phyloP scores from a whole-genome alignment of 2,888 invertebrate genomes.

The Cantharis nigra region DNA sequence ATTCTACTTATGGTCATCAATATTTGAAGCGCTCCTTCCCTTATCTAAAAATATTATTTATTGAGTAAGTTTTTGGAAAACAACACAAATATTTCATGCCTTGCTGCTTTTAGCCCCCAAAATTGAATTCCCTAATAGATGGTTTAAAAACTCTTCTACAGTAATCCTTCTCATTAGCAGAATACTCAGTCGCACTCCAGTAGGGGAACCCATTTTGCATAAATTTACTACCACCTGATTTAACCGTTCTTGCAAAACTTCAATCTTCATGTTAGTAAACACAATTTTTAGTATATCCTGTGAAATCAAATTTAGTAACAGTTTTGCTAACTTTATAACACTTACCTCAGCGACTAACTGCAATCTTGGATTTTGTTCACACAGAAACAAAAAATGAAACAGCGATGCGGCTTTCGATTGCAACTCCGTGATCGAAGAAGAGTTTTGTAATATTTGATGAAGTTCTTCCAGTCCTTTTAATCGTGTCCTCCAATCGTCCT shows the following conservation, averaged over 20 bases:
- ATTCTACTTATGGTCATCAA: constrained; percentile 77
- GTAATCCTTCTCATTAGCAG: constrained; percentile 59
- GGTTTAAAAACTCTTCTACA: constrained; percentile 48
- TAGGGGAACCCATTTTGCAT: constrained; percentile 57
- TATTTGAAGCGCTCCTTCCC: constrained; percentile 77
- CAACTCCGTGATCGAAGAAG: constrained; percentile 59
- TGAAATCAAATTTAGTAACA: not conserved
- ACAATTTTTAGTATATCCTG: constrained; percentile 46
- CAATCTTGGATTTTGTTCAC: constrained; percentile 60
- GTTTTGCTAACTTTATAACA: not conserved
- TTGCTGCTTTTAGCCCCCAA: constrained; percentile 43
- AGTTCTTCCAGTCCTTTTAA: constrained; percentile 65
- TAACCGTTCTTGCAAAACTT: constrained; percentile 52
- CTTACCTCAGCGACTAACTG: constrained; percentile 42
- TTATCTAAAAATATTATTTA: constrained; percentile 51
- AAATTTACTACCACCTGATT: constrained; percentile 55
- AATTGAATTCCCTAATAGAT: constrained; percentile 37
- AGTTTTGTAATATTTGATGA: constrained; percentile 59
- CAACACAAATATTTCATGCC: constrained; percentile 22
- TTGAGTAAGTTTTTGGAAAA: not conserved
- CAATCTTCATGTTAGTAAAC: constrained; percentile 42
- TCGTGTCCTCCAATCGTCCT: constrained; percentile 64
- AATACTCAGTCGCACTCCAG: constrained; percentile 58
- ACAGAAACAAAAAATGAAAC: constrained; percentile 66
- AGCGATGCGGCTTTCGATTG: constrained; percentile 67